phyloP scores from a whole-genome alignment of 2,797 vertebrate genomes.

The Enteromius unitaeniatus region DNA sequence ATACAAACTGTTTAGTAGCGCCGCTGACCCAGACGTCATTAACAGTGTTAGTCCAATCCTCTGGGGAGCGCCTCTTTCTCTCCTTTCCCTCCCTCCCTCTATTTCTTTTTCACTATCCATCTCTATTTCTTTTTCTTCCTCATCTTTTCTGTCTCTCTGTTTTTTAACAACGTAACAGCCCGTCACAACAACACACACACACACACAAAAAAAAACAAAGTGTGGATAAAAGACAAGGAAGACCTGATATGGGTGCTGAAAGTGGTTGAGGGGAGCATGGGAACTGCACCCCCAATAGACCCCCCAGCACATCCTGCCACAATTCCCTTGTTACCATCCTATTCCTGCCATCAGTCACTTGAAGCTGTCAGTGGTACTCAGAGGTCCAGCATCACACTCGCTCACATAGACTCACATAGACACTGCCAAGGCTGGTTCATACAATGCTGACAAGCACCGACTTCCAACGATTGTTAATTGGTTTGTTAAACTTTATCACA shows the following conservation, averaged over 20 bases:
- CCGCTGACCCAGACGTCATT: slow-evolving; percentile 96
- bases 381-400: slow-evolving; percentile 51
- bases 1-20: slow-evolving; percentile 98
- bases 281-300: slow-evolving; percentile 71
- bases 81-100: slow-evolving; percentile 69
- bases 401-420: slow-evolving; percentile 53
- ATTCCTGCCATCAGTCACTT: slow-evolving; percentile 66
- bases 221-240: slow-evolving; percentile 67
- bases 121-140: slow-evolving; percentile 51
- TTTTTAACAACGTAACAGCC: slow-evolving; percentile 77
- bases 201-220: slow-evolving; percentile 56
- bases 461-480: not conserved
- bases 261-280: slow-evolving; percentile 80
- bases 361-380: slow-evolving; percentile 61
- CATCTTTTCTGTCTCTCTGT: slow-evolving; percentile 38
- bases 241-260: slow-evolving; percentile 70
- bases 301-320: slow-evolving; percentile 54
- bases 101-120: slow-evolving; percentile 53
- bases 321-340: slow-evolving; percentile 56
- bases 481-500: not conserved
- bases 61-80: slow-evolving; percentile 80
- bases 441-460: not conserved
- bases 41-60: slow-evolving; percentile 90
- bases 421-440: not conserved
- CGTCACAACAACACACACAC: slow-evolving; percentile 78